Base-by-base conservation (phyloP, 1,140 invertebrate genomes). In the Bombus vancouverensis region DNA sequence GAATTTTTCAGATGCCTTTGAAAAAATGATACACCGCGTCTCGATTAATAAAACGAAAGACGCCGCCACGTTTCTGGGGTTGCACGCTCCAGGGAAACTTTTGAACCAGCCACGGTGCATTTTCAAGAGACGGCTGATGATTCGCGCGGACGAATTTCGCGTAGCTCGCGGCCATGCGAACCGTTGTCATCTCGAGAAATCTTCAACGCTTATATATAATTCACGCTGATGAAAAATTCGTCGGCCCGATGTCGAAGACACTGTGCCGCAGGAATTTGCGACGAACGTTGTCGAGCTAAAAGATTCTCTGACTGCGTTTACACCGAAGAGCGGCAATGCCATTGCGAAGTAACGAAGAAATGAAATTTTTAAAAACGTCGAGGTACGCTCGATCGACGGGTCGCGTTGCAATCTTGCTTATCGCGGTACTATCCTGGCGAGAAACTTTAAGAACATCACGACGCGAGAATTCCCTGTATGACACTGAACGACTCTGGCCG, bases 141-240 rank as follows among this genome's bases (percentile, higher is more conserved):
- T 70, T 37, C 15, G 66, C 22, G 12, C 13, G 15, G 12, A 37
- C 62, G 62, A 79, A 79, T 79, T 70, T 39, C 22, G 13, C 5
- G 25, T 9, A 25, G 22, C 68, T 39, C 34, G 18, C 42, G 42
- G 32, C 18, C 3, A 70, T 32, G 47, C 47, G 47, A 53, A 22
- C 47, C 47, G 18, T 8, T 34, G 25, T 71, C 78, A 15, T 53
- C 34, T 37, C 44, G 44, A 53, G 34, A 13, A 72, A 72, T 72
- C 34, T 57, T 32, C 79, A 47, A 80, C 42, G 42, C 28, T 81
- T 39, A 3, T 71, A 39, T 37, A 81, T 71, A 81, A 73, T 73
- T 47, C 42, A 47, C 25, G 71, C 28, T 6, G n/a, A 47, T 73
- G 12, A 47, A 73, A 73, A 66, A 66, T 34, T 66, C 65, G 15